A percentile compares a stretch with the other conserved stretches of the same genome.
phyloP scores from a whole-genome alignment of 2,888 invertebrate species.

The Danaus chrysippus region DNA sequence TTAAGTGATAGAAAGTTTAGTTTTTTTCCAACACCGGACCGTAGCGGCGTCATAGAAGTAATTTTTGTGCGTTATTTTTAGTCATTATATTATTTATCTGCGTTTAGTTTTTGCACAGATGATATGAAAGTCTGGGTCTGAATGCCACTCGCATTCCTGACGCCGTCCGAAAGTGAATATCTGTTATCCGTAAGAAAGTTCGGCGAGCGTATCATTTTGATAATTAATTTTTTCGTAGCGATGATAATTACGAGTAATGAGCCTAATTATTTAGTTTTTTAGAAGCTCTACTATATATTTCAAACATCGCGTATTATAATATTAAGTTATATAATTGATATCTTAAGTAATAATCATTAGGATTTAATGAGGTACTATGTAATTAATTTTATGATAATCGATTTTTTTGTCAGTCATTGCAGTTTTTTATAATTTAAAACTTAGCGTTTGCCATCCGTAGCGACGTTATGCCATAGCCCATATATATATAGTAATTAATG shows the following conservation, averaged over 20 bases:
- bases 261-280: too few relatives aligned
- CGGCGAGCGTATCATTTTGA: constrained; percentile 21
- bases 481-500: too few relatives aligned
- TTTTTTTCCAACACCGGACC: constrained; percentile 54
- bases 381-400: too few relatives aligned
- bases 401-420: too few relatives aligned
- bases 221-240: constrained; percentile 40
- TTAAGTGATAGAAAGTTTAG: constrained; percentile 68
- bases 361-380: too few relatives aligned
- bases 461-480: too few relatives aligned
- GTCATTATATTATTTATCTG: constrained; percentile 52
- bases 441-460: too few relatives aligned
- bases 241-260: constrained; percentile 33
- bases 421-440: too few relatives aligned
- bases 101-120: constrained; percentile 61
- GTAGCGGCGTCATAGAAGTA: constrained; percentile 45
- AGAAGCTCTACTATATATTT: too few relatives aligned
- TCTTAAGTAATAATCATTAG: too few relatives aligned
- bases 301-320: too few relatives aligned
- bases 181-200: constrained; percentile 36
- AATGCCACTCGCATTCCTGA: constrained; percentile 56
- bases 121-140: constrained; percentile 70
- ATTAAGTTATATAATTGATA: too few relatives aligned
- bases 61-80: constrained; percentile 58
- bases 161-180: constrained; percentile 33